phyloP scores from a whole-genome alignment of 2,888 invertebrate genomes.

The Resseliella maxima region DNA sequence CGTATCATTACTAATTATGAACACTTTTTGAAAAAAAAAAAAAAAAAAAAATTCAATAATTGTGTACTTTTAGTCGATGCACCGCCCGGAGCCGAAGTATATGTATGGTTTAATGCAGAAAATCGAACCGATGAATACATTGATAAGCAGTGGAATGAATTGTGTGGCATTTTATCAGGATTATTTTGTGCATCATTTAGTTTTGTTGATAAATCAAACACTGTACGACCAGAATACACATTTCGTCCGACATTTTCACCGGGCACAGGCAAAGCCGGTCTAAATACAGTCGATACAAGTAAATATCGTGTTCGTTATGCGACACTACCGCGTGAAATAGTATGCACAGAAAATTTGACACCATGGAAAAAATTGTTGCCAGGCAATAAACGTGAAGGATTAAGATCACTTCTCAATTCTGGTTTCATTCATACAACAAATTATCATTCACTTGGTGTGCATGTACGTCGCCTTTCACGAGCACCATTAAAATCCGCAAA shows the following conservation, averaged over 20 bases:
- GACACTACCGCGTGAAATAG: constrained; percentile 93
- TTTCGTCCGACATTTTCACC: constrained; percentile 74
- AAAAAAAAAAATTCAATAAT: too few species aligned
- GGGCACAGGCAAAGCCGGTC: constrained; percentile 57
- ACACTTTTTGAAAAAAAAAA: too few species aligned
- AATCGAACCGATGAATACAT: constrained; percentile 71
- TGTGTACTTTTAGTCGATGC: constrained; percentile 72
- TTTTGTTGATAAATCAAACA: constrained; percentile 88
- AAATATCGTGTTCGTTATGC: constrained; percentile 80
- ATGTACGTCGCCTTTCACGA: constrained; percentile 83
- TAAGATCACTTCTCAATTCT: constrained; percentile 89
- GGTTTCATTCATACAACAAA: constrained; percentile 91
- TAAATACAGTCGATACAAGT: constrained; percentile 65
- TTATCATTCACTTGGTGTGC: constrained; percentile 90
- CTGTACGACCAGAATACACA: constrained; percentile 84
- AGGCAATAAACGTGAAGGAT: constrained; percentile 89
- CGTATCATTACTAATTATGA: too few species aligned
- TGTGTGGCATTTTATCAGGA: constrained; percentile 92
- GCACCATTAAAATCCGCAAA: constrained; percentile 67
- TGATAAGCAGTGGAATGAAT: constrained; percentile 86
- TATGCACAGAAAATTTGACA: constrained; percentile 98
- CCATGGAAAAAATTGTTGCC: constrained; percentile 98
- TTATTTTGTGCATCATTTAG: constrained; percentile 96
- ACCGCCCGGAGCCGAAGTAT: constrained; percentile 93
- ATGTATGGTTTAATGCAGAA: constrained; percentile 86